These are phyloP conservation scores for Pteropus alecto DNA, from an alignment of 2,113 vertebrate species.

Conservation along the genomic window DNA sequence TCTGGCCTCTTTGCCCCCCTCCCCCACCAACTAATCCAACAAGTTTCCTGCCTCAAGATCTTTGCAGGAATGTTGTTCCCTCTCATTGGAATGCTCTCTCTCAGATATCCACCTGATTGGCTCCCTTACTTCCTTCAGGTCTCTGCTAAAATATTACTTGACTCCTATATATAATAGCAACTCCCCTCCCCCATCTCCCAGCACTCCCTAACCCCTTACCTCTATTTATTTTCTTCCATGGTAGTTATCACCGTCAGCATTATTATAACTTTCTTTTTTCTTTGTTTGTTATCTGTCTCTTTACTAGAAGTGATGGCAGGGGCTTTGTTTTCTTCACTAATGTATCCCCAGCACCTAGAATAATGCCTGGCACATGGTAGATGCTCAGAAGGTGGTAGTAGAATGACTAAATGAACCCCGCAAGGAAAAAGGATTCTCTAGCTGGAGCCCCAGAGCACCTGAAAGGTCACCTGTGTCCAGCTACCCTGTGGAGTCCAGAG, in stretches of 20 bases:
- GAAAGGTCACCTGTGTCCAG: not conserved
- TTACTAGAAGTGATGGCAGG: not conserved
- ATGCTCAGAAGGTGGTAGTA: not conserved
- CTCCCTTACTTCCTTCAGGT: not conserved
- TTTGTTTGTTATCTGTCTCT: not conserved
- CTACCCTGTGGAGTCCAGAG: not conserved
- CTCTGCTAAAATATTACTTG: conserved; percentile 7
- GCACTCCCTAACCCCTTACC: not conserved
- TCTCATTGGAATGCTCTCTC: not conserved
- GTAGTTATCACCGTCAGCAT: not conserved
- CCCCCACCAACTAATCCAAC: too few relatives aligned
- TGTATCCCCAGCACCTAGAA: not conserved
- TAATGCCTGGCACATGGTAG: not conserved
- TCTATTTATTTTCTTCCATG: not conserved
- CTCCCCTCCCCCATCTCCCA: not conserved
- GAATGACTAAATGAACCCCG: not conserved
- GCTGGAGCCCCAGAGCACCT: not conserved
- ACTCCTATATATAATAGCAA: not conserved
- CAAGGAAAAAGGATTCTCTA: not conserved
- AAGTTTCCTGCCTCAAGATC: not conserved
- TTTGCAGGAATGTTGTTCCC: not conserved
- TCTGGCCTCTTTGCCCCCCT: not conserved
- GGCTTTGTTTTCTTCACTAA: not conserved
- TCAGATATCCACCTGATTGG: not conserved
- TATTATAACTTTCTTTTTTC: not conserved